phyloP scores from a whole-genome alignment of 1,140 invertebrate genomes.

The Cyclina sinensis region DNA sequence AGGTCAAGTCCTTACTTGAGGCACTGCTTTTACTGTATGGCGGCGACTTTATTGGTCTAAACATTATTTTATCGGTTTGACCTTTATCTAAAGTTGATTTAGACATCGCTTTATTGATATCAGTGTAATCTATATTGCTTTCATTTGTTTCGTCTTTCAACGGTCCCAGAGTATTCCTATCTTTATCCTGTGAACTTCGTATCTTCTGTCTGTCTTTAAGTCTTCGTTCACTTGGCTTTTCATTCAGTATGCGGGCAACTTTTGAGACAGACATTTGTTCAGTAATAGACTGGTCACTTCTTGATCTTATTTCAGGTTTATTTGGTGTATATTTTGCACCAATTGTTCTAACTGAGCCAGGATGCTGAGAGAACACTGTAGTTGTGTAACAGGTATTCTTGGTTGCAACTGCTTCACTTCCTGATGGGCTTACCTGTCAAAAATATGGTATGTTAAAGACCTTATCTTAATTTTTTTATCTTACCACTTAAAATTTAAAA shows the following conservation, averaged over 20 bases:
- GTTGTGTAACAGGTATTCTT: neutral
- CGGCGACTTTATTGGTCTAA: slow-evolving; percentile 27
- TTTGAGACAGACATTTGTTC: neutral
- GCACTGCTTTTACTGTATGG: slow-evolving; percentile 8
- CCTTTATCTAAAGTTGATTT: neutral
- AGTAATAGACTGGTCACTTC: neutral
- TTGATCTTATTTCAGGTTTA: neutral
- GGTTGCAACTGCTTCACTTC: slow-evolving; percentile 56
- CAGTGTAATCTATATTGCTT: neutral
- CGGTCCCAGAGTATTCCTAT: neutral
- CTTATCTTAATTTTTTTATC: too few species aligned
- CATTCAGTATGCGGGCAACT: neutral
- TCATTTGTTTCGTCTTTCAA: neutral
- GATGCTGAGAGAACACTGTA: neutral
- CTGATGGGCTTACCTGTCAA: slow-evolving; percentile 56
- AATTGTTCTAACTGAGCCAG: neutral
- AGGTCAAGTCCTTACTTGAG: slow-evolving; percentile 51
- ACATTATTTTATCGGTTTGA: too few species aligned
- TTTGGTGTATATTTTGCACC: neutral
- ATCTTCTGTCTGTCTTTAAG: too few species aligned
- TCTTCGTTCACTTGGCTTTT: neutral
- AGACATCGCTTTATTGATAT: neutral
- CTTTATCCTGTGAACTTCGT: neutral
- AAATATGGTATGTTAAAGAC: neutral
- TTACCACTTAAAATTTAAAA: too few species aligned